Evolutionary conservation across 2,113 vertebrate genomes (phyloP).

Genomic region (Corvus hawaiiensis): DNA sequence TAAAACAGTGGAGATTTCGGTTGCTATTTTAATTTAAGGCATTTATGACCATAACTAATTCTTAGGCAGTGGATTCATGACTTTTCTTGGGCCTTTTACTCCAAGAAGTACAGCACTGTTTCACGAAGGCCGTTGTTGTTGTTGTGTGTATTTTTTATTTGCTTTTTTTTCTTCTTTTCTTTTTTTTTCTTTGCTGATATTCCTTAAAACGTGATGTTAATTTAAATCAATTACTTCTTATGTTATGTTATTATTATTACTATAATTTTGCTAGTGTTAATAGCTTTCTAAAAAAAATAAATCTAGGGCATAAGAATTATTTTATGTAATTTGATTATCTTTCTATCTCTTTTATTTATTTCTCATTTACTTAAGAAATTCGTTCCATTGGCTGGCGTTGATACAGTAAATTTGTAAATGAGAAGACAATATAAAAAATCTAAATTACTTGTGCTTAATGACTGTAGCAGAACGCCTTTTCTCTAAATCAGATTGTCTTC

Average conservation of each 20-base stretch:
- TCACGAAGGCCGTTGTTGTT: slow-evolving; percentile 14
- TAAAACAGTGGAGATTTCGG: slow-evolving; percentile 67
- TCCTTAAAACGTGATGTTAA: slow-evolving; percentile 71
- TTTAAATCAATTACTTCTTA: slow-evolving; percentile 80
- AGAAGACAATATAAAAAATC: slow-evolving; percentile 84
- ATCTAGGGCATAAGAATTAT: slow-evolving; percentile 75
- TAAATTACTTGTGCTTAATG: slow-evolving; percentile 91
- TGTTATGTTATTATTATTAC: slow-evolving; percentile 73
- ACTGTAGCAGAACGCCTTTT: slow-evolving; percentile 87
- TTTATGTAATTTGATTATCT: slow-evolving; percentile 85
- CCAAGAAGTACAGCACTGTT: slow-evolving; percentile 9
- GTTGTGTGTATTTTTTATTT: neutral
- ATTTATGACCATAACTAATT: slow-evolving; percentile 74
- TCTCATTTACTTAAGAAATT: slow-evolving; percentile 91
- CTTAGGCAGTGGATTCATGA: slow-evolving; percentile 56
- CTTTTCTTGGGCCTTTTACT: slow-evolving; percentile 59
- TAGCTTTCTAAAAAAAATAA: slow-evolving; percentile 77
- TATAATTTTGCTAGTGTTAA: slow-evolving; percentile 73
- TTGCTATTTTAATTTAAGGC: slow-evolving; percentile 72
- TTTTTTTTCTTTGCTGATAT: slow-evolving; percentile 32
- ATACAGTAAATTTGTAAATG: slow-evolving; percentile 88
- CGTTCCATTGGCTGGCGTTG: slow-evolving; percentile 88
- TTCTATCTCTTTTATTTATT: slow-evolving; percentile 88
- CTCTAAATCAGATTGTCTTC: slow-evolving; percentile 92
- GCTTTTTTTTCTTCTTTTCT: rapidly evolving